Percentiles rank a stretch among this genome's conserved stretches.
Conservation (phyloP, 2,888 invertebrate species). For the Drosophila gaucha region DNA sequence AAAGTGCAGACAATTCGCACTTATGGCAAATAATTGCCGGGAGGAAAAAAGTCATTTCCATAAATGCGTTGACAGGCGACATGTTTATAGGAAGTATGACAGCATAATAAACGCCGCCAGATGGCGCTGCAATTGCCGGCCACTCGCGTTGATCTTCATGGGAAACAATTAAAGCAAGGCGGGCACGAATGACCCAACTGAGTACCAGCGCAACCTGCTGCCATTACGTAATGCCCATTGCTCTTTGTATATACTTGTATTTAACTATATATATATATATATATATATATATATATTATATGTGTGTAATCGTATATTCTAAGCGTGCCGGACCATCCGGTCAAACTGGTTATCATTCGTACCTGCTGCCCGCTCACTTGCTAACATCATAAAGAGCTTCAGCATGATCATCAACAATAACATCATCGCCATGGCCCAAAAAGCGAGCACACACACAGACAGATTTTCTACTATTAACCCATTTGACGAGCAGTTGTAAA, state of each 20-base stretch:
- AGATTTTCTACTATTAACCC: conserved; percentile 73
- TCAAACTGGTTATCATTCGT: conserved; percentile 65
- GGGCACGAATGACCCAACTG: neutral
- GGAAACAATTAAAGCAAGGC: conserved; percentile 3
- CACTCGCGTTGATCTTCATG: conserved; percentile 2
- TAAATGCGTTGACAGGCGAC: conserved; percentile 3
- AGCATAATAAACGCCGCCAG: conserved; percentile 22
- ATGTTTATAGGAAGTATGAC: conserved; percentile 12
- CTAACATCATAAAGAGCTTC: conserved; percentile 23
- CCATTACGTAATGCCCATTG: conserved; percentile 43
- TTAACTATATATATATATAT: neutral
- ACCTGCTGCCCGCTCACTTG: conserved; percentile 48
- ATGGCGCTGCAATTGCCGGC: conserved; percentile 32
- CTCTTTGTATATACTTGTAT: conserved; percentile 2
- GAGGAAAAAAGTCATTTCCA: conserved; percentile 1
- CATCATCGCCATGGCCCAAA: conserved; percentile 48
- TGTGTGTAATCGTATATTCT: conserved; percentile 36
- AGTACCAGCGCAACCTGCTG: conserved; percentile 1
- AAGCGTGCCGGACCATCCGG: conserved; percentile 68
- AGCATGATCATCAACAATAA: conserved; percentile 15
- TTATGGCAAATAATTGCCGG: neutral
- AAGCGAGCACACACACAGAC: conserved; percentile 26
- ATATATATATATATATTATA: neutral
- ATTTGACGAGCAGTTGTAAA: conserved; percentile 67
- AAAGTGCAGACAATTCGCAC: neutral